A percentile compares a stretch with the other conserved stretches of the same genome.
Conservation (phyloP, 1,140 invertebrate species). For the Brachionus manjavacas region DNA sequence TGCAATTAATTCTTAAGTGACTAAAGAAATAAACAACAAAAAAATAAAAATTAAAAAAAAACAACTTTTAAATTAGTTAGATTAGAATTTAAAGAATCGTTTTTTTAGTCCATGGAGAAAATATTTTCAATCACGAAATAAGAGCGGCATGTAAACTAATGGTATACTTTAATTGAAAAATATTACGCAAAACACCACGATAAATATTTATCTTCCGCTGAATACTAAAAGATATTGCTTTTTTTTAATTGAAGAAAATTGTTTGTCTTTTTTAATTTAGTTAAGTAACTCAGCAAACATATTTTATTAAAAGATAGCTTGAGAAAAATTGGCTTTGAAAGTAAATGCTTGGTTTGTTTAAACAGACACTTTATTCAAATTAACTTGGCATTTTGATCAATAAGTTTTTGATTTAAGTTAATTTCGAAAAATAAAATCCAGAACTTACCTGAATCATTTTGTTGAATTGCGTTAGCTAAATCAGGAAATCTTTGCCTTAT, state of each 20-base stretch:
- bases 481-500: conserved; percentile 24
- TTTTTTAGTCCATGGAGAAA: background rate
- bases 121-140: conserved; percentile 6
- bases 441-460: conserved; percentile 20
- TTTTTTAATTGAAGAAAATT: background rate
- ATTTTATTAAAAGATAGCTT: conserved; percentile 8
- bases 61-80: background rate
- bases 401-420: background rate
- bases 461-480: conserved; percentile 35
- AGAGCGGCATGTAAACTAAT: background rate
- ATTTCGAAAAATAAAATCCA: background rate
- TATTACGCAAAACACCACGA: background rate
- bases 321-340: background rate
- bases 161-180: background rate
- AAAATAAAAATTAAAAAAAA: background rate
- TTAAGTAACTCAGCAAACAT: background rate
- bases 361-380: background rate
- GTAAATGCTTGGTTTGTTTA: background rate
- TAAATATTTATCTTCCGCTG: conserved; percentile 29
- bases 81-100: background rate
- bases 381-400: background rate
- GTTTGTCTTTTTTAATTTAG: conserved; percentile 16
- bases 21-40: background rate
- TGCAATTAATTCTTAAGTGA: no score
- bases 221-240: background rate